Base-by-base conservation (phyloP, 2,113 vertebrate species). In the Pao palembangensis region DNA sequence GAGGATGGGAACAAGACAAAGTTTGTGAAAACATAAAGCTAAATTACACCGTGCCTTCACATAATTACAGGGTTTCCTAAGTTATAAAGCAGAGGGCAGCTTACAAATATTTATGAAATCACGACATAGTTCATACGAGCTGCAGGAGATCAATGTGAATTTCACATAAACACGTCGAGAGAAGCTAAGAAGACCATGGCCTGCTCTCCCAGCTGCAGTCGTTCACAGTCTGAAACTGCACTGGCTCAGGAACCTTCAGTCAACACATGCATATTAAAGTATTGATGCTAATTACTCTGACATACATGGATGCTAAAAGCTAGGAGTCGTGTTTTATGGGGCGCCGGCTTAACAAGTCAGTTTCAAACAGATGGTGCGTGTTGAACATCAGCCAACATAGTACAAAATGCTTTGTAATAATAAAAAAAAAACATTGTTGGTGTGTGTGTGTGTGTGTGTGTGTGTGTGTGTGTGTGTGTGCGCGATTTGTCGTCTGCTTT, bases 261-360 rank as follows among this genome's bases (percentile, higher is more conserved):
- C 47, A 55, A 20, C 15, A 42, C 23, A 77, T 10, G 69, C 25
- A 57, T 68, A 67, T 72, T 73, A 51, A 75, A 68, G 52, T 51
- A 41, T 43, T 38, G 20, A 19, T 56, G 49, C 14, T 38, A 70
- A 78, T 47, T 57, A 56, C 54, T 43, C 34, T 38, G 34, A 11
- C 8, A 38, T 38, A 38, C 2, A 12, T 38, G 34, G 34, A 38
- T 38, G 34, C 34, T 38, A 11, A 38, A 38, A 38, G 34, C 34
- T 38, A 38, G 34, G 10, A 38, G 34, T 38, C 3, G 34, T 38
- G 34, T 38, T 38, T 38, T 38, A 38, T 38, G 34, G 34, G 34
- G 34, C 34, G 10, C 34, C 34, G 10, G 7, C 8, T 16, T 16
- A 57, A 19, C 2, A 1, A 76, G 31, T 28, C 43, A 49, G 55